These are phyloP conservation scores for Pheucticus melanocephalus DNA, from an alignment of 2,113 vertebrate genomes.

Conservation along the genomic window DNA sequence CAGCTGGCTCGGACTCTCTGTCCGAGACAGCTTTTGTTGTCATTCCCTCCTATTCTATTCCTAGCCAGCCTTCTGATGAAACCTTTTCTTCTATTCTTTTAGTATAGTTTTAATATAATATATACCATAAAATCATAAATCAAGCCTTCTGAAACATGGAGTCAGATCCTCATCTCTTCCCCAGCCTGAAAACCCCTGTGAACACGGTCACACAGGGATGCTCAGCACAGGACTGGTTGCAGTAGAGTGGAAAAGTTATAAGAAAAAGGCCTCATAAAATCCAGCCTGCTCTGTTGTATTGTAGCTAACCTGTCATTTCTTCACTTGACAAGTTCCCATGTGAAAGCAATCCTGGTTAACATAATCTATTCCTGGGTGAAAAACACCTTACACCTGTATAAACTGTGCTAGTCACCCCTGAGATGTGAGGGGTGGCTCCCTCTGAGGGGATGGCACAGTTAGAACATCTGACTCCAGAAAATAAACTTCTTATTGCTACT, in stretches of 20 bases:
- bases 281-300: background rate
- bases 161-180: no score
- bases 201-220: background rate
- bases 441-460: background rate
- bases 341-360: background rate
- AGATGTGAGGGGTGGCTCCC: background rate
- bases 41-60: no score
- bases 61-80: no score
- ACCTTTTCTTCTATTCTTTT: no score
- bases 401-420: background rate
- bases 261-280: background rate
- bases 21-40: no score
- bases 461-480: background rate
- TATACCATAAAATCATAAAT: no score
- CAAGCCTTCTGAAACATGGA: no score
- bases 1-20: no score
- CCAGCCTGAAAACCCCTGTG: no score
- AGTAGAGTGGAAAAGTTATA: background rate
- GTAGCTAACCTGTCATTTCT: background rate
- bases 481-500: background rate
- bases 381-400: background rate
- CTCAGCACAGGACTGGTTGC: background rate
- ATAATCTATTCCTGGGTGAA: background rate
- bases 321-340: background rate
- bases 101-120: no score